Base-by-base conservation (phyloP, 2,888 invertebrate genomes). In the Caenorhabditis sp. region DNA sequence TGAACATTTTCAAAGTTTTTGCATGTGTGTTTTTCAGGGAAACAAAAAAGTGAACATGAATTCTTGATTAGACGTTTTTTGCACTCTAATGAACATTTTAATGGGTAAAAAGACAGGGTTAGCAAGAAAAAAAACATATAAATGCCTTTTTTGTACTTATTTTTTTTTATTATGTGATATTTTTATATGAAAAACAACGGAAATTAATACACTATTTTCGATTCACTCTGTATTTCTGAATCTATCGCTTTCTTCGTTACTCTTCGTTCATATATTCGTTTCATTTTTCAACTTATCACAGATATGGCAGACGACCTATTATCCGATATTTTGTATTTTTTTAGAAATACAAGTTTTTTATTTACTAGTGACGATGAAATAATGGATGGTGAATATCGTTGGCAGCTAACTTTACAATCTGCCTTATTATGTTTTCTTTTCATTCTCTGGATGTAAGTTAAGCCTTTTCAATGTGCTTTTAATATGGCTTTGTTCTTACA, bases 371-470 rank as follows among this genome's bases (percentile, higher is more conserved):
- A 43, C 26, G 4, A 43, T 59, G 59, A n/a, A 49, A 23, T 59
- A 25, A 59, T 59, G 59, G 43, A 43, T 36, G 21, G 20, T 17
- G 43, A 59, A 61, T 20, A 27, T 63, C 49, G 43, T 20, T 68
- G 68, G 68, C 67, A 63, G 21, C 68, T 54, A 50, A 62, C 65
- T 2, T 10, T 68, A 58, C 73, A 68, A 68, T 68, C 73, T 20
- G 62, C 63, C 14, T 62, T 73, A 54, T 63, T 73, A 23, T 43
- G 67, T 3, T 8, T 73, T 21, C 66, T 74, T 21, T 74, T 74
- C 59, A 59, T 69, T 25, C 25, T 69, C 8, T 74, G 74, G 69
- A 63, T 63, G 74, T 74, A n/a, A 74, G 69, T 73, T 52, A 49
- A 17, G 5, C 23, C 26, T 36, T 53, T 31, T 21, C 7, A 21